Percentiles rank a stretch among this genome's conserved stretches.
These are phyloP conservation scores for Clamator glandarius DNA, from an alignment of 2,797 vertebrate species.

Conservation along the genomic window DNA sequence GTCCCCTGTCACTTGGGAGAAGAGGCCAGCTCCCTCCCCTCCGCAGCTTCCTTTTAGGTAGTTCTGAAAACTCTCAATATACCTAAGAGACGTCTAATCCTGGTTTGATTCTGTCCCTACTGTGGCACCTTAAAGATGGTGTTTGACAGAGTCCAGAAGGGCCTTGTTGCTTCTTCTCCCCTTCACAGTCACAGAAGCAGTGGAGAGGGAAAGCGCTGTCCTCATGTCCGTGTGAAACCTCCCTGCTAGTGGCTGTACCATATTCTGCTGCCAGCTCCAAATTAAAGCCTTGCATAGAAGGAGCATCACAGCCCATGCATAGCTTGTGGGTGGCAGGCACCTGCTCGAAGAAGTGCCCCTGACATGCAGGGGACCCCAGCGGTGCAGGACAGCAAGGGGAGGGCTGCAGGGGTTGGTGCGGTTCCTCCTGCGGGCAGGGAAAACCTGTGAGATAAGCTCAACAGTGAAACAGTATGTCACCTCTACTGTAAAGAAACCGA, in stretches of 20 bases:
- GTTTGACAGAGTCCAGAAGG: not conserved
- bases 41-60: too few species aligned
- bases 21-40: too few species aligned
- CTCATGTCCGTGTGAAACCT: not conserved
- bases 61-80: not conserved
- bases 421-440: not conserved
- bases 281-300: not conserved
- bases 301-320: not conserved
- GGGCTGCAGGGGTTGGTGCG: not conserved
- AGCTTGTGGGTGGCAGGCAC: not conserved
- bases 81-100: not conserved
- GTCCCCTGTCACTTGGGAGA: too few species aligned
- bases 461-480: not conserved
- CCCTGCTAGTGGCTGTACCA: accelerated
- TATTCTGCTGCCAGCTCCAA: not conserved
- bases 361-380: not conserved
- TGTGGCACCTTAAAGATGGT: not conserved
- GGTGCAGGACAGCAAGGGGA: not conserved
- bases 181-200: not conserved
- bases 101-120: not conserved
- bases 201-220: not conserved
- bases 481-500: not conserved
- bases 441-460: not conserved
- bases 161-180: not conserved
- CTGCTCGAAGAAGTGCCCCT: not conserved